Base-by-base conservation (phyloP, 2,797 vertebrate genomes). In the Clarias fuscus region DNA sequence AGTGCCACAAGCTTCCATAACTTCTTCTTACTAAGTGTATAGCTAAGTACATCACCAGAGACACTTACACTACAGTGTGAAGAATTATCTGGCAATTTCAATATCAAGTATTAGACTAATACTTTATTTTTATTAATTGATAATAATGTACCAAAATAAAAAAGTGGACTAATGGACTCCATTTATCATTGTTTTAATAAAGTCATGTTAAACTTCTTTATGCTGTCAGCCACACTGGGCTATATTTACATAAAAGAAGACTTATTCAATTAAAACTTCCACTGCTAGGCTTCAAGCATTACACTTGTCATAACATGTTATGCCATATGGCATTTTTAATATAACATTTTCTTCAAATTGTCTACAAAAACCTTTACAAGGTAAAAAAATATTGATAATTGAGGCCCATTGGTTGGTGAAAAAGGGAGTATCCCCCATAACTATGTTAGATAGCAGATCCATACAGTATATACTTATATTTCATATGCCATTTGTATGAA, bases 1-100 rank as follows among this genome's bases (percentile, higher is more conserved):
- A 78, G 40, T 85, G 80, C 40, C 15, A 90, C 64, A 4, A n/a
- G 20, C 59, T 61, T 59, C 27, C 68, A 70, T 58, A 24, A 24
- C 58, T 53, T 61, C 27, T 33, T 24, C 33, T 30, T 61, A 59
- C 24, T 70, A 53, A 48, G n/a, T 53, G 24, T 13, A 81, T 79
- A 81, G 81, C 82, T 56, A 48, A 48, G 43, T 48, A 7, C 8
- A 81, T 81, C 59, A 56, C 20, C 40, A 65, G 27, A 56, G 20
- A 82, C 40, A n/a, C n/a, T 43, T 80, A 48, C 30, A 5, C 7
- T 75, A 30, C n/a, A 33, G 37, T 72, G 64, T 62, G 64, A 85
- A 22, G 53, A 40, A 56, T 65, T 18, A 43, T 56, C 68, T 82
- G 18, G 7, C 1, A 73, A 78, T 78, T 33, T 61, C 30, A 61